Conservation (phyloP, 2,888 invertebrate genomes). For the Tethea ocularis region DNA sequence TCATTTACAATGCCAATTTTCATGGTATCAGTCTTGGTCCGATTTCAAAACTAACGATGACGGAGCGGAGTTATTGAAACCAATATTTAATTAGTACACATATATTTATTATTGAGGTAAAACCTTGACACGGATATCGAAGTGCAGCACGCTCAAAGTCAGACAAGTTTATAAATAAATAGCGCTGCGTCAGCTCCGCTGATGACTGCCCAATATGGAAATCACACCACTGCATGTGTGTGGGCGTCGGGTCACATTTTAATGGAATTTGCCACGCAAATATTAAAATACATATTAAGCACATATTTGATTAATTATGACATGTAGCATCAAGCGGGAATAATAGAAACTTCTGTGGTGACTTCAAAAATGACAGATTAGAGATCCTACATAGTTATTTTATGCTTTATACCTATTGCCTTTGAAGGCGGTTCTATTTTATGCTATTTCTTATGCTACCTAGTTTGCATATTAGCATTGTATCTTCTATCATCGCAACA, state of each 20-base stretch:
- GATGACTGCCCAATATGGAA: slow-evolving; percentile 46
- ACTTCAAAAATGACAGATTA: too few species aligned
- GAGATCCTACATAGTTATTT: too few species aligned
- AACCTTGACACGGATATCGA: slow-evolving; percentile 62
- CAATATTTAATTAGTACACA: neutral
- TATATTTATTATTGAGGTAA: slow-evolving; percentile 16
- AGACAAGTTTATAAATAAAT: slow-evolving; percentile 54
- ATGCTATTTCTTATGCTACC: too few species aligned
- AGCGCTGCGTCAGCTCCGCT: slow-evolving; percentile 29
- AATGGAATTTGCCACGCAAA: slow-evolving; percentile 15
- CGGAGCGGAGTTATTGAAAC: neutral
- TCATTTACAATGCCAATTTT: neutral
- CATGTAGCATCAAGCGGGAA: neutral
- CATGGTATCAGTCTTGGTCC: neutral
- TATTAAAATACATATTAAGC: slow-evolving; percentile 14
- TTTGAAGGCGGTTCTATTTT: too few species aligned
- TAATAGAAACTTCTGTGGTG: too few species aligned
- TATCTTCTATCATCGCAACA: too few species aligned
- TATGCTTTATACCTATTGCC: too few species aligned
- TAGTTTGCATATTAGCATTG: too few species aligned
- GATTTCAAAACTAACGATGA: neutral
- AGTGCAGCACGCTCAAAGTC: slow-evolving; percentile 59
- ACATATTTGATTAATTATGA: neutral
- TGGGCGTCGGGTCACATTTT: neutral
- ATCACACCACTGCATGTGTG: slow-evolving; percentile 17